Conservation (phyloP, 2,888 invertebrate genomes). For the Smittia sp. region DNA sequence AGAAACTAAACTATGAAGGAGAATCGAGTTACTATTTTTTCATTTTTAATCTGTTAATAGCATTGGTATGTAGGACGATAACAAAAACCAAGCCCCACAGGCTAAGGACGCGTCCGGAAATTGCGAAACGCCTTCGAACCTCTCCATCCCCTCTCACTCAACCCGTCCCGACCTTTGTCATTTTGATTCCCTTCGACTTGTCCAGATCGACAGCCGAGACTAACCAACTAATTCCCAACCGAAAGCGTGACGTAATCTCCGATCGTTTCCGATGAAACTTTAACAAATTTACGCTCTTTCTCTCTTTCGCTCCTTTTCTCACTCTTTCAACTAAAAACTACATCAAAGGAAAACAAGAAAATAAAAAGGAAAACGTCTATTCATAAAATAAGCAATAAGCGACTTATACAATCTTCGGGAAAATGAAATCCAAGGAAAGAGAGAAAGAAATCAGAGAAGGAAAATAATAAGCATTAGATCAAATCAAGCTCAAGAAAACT, state of each 20-base stretch:
- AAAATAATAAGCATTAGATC: conserved; percentile 21
- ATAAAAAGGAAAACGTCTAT: conserved; percentile 27
- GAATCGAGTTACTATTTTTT: background rate
- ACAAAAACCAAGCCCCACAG: too few relatives aligned
- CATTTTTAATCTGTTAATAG: conserved; percentile 17
- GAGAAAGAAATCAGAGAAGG: background rate
- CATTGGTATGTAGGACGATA: background rate
- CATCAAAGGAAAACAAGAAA: background rate
- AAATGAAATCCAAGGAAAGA: conserved; percentile 3
- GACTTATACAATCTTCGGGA: conserved; percentile 39
- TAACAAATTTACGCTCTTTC: background rate
- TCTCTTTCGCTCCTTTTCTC: conserved; percentile 12
- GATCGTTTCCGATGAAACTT: background rate
- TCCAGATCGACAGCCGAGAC: too few relatives aligned
- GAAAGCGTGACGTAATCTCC: too few relatives aligned
- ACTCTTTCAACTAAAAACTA: background rate
- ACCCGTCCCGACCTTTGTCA: too few relatives aligned
- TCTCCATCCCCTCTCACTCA: too few relatives aligned
- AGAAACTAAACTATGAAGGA: conserved; percentile 1
- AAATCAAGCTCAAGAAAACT: conserved; percentile 14
- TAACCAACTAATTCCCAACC: too few relatives aligned
- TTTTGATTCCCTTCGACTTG: too few relatives aligned
- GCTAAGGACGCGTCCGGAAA: too few relatives aligned
- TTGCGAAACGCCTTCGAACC: too few relatives aligned
- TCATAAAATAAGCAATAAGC: conserved; percentile 39